A percentile compares a stretch with the other conserved stretches of the same genome.
phyloP scores from a whole-genome alignment of 2,888 invertebrate species.

The Penaeus monodon region DNA sequence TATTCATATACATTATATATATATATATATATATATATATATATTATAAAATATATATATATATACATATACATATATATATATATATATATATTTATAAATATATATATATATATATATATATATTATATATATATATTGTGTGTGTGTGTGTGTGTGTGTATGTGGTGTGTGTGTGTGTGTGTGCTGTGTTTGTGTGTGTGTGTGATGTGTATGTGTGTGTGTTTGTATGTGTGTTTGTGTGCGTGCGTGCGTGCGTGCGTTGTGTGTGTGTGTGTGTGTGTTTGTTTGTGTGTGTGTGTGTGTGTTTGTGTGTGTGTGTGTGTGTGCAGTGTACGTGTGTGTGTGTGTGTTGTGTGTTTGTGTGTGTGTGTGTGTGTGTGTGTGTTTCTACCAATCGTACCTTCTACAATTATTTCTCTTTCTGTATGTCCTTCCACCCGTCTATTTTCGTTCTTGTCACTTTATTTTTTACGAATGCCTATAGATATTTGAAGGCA shows the following conservation, averaged over 20 bases:
- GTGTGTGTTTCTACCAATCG: neutral
- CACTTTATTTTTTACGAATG: too few relatives aligned
- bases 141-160: too few relatives aligned
- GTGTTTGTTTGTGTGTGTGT: neutral
- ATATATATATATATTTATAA: neutral
- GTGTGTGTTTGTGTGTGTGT: neutral
- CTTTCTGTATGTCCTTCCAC: too few relatives aligned
- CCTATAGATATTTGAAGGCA: too few relatives aligned
- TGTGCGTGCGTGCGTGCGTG: neutral
- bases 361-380: neutral
- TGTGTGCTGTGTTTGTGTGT: too few relatives aligned
- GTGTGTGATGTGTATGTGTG: neutral
- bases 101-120: conserved; percentile 21
- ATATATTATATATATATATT: conserved; percentile 13
- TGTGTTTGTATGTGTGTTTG: conserved; percentile 1
- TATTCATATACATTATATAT: conserved; percentile 2
- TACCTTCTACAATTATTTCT: too few relatives aligned
- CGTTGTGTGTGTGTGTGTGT: too few relatives aligned
- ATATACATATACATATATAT: neutral
- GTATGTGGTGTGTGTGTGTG: neutral
- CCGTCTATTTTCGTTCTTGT: too few relatives aligned
- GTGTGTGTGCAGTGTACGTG: neutral
- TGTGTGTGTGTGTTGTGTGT: neutral
- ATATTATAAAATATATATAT: conserved; percentile 9
- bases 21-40: too few relatives aligned